phyloP scores from a whole-genome alignment of 2,888 invertebrate genomes.

The Malachius bipustulatus region DNA sequence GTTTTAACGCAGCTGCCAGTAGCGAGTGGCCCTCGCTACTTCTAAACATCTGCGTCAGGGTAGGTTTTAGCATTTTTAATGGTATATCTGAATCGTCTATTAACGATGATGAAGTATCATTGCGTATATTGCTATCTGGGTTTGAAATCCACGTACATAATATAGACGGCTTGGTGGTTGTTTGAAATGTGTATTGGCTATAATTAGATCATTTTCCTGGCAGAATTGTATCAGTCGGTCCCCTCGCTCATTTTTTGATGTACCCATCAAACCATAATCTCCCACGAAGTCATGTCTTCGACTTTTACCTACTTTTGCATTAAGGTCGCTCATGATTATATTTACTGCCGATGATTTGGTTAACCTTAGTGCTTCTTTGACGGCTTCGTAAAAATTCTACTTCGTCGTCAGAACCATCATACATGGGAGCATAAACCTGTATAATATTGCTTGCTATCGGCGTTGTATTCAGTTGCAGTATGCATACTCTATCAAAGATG shows the following conservation, averaged over 20 bases:
- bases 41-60: conserved; percentile 2
- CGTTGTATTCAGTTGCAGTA: conserved; percentile 2
- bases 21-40: neutral
- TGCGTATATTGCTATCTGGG: neutral
- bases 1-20: conserved; percentile 2
- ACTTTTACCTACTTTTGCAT: conserved; percentile 2
- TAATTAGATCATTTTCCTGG: conserved; percentile 1
- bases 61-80: neutral
- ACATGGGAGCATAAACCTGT: conserved; percentile 2
- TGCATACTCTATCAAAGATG: conserved; percentile 2
- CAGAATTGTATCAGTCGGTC: conserved; percentile 1
- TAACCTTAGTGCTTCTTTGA: neutral
- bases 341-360: neutral
- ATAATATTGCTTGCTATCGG: conserved; percentile 1
- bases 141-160: conserved; percentile 2
- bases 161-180: neutral
- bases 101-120: neutral
- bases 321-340: conserved; percentile 3
- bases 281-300: neutral
- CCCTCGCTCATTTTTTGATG: conserved; percentile 3
- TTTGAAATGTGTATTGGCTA: conserved; percentile 1
- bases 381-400: conserved; percentile 1
- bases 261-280: conserved; percentile 3
- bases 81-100: neutral
- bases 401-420: conserved; percentile 2